phyloP scores from a whole-genome alignment of 2,888 invertebrate species.

The Chirona hameri region DNA sequence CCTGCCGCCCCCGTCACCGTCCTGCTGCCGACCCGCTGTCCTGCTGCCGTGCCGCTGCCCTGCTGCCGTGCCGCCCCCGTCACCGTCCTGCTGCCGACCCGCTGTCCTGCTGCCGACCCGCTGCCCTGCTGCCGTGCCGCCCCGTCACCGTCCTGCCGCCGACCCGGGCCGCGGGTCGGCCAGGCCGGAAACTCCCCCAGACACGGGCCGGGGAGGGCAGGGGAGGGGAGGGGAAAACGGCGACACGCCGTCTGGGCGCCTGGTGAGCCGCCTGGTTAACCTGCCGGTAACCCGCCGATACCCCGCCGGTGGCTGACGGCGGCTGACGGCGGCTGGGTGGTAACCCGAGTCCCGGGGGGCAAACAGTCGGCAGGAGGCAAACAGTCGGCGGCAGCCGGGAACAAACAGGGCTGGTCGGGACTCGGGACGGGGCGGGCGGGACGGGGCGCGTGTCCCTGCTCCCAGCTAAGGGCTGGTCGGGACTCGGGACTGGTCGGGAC shows the following conservation, averaged over 20 bases:
- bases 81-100: no score
- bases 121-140: background rate
- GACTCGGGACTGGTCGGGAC: background rate
- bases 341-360: background rate
- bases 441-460: background rate
- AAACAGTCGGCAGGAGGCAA: background rate
- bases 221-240: background rate
- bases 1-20: no score
- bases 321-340: background rate
- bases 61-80: background rate
- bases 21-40: no score
- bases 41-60: background rate
- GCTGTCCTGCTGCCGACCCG: no score
- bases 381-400: background rate
- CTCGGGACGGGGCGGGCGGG: background rate
- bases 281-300: background rate
- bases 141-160: background rate
- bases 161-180: no score
- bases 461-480: background rate
- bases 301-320: background rate
- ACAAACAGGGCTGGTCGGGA: background rate
- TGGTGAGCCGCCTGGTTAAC: no score
- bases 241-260: slow-evolving; percentile 3
- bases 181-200: background rate
- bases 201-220: background rate